phyloP scores from a whole-genome alignment of 2,888 invertebrate species.

The Punctoribates punctum region DNA sequence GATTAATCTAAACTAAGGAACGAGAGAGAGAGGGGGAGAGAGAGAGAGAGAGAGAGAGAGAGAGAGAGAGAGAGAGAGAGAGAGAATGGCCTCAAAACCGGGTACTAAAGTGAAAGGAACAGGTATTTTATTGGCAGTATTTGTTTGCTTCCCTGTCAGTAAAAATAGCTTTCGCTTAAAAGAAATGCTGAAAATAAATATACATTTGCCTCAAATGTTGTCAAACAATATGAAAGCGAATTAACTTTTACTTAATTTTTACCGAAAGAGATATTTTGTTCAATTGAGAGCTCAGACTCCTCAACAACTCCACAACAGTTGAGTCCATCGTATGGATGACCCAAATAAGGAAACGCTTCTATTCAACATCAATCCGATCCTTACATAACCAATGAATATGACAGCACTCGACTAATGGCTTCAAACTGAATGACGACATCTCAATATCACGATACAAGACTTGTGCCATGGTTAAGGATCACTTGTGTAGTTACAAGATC shows the following conservation, averaged over 20 bases:
- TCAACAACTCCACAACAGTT: too few species aligned
- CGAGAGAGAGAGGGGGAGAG: too few species aligned
- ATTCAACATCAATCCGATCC: neutral
- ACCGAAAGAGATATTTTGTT: conserved; percentile 5
- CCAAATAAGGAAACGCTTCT: neutral
- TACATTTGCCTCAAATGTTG: neutral
- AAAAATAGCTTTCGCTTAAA: conserved; percentile 31
- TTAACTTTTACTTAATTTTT: neutral
- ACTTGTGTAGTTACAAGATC: too few species aligned
- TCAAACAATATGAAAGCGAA: neutral
- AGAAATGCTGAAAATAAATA: conserved; percentile 18
- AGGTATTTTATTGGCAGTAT: conserved; percentile 19
- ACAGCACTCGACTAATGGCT: neutral
- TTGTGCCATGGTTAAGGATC: neutral
- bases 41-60: too few species aligned
- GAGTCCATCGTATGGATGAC: neutral
- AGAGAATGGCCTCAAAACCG: conserved; percentile 18
- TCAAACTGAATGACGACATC: neutral
- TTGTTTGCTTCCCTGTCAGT: conserved; percentile 34
- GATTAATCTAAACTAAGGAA: neutral
- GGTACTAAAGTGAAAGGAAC: conserved; percentile 33
- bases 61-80: too few species aligned
- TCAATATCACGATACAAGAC: neutral
- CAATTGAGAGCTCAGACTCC: neutral
- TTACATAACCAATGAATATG: neutral